phyloP scores from a whole-genome alignment of 2,113 vertebrate species.

The Peromyscus leucopus region DNA sequence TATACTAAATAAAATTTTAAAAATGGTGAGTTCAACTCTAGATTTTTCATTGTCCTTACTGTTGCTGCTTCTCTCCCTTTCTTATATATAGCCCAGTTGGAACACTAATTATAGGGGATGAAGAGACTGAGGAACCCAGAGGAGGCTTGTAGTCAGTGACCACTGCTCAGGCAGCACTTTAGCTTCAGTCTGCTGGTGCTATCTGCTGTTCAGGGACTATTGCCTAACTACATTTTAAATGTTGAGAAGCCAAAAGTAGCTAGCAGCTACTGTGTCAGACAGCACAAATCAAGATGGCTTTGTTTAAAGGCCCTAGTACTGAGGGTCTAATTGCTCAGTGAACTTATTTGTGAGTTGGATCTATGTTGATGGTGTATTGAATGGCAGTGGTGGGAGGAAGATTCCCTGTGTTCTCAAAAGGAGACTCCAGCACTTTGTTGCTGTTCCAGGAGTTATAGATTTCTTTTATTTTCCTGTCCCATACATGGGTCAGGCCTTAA shows the following conservation, averaged over 20 bases:
- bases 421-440: neutral
- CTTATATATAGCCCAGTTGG: neutral
- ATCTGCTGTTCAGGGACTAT: neutral
- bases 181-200: neutral
- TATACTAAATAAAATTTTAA: neutral
- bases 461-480: neutral
- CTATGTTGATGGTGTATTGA: neutral
- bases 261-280: neutral
- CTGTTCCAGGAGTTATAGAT: neutral
- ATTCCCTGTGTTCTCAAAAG: neutral
- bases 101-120: neutral
- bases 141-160: neutral
- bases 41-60: neutral
- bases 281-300: neutral
- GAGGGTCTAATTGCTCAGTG: neutral
- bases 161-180: neutral
- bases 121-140: neutral
- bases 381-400: neutral
- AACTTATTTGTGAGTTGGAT: slow-evolving; percentile 4
- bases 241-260: neutral
- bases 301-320: neutral
- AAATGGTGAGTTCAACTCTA: neutral
- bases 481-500: neutral
- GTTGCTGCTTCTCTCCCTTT: slow-evolving; percentile 18
- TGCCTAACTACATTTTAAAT: neutral